phyloP scores from a whole-genome alignment of 2,888 invertebrate genomes.

The Ormyrus labotus region DNA sequence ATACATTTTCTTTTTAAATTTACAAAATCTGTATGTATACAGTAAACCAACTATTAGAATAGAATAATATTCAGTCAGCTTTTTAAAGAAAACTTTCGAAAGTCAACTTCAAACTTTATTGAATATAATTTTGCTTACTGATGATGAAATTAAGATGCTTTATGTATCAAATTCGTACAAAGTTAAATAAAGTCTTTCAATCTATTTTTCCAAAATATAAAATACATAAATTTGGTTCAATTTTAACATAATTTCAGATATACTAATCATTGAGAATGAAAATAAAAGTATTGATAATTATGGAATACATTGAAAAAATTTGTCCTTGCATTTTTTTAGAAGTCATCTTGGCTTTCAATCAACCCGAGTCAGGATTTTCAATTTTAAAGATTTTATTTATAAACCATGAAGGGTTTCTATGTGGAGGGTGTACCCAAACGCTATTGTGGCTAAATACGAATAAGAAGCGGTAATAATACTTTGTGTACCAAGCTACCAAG shows the following conservation, averaged over 20 bases:
- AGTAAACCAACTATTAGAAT: not conserved
- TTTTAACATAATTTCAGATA: conserved; percentile 76
- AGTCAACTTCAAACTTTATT: conserved; percentile 64
- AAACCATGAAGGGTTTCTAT: no score
- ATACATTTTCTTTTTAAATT: no score
- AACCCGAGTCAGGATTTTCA: no score
- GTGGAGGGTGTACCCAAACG: no score
- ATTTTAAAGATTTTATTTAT: no score
- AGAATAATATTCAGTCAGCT: conserved; percentile 58
- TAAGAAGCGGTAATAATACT: no score
- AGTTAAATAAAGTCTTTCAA: conserved; percentile 62
- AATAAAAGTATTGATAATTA: not conserved
- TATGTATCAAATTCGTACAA: conserved; percentile 63
- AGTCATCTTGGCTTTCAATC: no score
- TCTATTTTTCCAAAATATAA: conserved; percentile 66
- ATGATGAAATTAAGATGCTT: conserved; percentile 60
- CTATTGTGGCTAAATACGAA: no score
- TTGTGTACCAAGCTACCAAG: no score
- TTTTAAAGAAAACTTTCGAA: conserved; percentile 62
- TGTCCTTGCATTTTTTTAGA: no score
- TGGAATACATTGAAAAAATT: no score
- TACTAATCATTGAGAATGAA: conserved; percentile 12
- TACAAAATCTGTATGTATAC: no score
- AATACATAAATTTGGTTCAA: conserved; percentile 84
- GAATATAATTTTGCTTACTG: conserved; percentile 60